phyloP scores from a whole-genome alignment of 2,888 invertebrate genomes.

The Falcaria lacertinaria region DNA sequence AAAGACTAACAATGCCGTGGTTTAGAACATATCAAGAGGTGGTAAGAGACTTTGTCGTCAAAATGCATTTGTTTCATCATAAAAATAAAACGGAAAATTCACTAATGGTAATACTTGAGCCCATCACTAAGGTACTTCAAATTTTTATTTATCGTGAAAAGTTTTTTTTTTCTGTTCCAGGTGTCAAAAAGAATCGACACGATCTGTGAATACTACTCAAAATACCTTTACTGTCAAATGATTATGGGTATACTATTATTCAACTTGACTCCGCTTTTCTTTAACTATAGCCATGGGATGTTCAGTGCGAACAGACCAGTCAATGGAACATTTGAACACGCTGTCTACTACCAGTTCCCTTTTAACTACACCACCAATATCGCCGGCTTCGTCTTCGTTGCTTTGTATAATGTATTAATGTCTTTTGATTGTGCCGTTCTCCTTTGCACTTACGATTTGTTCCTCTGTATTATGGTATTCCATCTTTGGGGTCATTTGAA shows the following conservation, averaged over 20 bases:
- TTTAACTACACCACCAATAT: neutral
- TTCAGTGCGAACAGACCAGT: neutral
- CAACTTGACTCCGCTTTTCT: neutral
- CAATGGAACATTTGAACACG: neutral
- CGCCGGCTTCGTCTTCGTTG: neutral
- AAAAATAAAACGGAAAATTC: neutral
- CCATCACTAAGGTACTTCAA: too few relatives aligned
- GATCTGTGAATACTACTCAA: neutral
- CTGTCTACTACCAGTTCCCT: neutral
- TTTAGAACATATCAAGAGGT: neutral
- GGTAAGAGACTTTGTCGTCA: neutral
- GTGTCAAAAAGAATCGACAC: neutral
- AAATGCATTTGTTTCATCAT: neutral
- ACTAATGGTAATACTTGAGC: neutral
- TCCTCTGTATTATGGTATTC: constrained; percentile 24
- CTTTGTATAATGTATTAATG: neutral
- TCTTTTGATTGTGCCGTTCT: neutral
- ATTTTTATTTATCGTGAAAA: neutral
- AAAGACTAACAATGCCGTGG: neutral
- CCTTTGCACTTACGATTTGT: constrained; percentile 21
- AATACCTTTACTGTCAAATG: neutral
- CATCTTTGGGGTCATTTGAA: constrained; percentile 29
- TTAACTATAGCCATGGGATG: neutral
- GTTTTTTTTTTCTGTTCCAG: neutral
- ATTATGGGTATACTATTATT: neutral